phyloP scores from a whole-genome alignment of 2,888 invertebrate genomes.

The Noctua janthina region DNA sequence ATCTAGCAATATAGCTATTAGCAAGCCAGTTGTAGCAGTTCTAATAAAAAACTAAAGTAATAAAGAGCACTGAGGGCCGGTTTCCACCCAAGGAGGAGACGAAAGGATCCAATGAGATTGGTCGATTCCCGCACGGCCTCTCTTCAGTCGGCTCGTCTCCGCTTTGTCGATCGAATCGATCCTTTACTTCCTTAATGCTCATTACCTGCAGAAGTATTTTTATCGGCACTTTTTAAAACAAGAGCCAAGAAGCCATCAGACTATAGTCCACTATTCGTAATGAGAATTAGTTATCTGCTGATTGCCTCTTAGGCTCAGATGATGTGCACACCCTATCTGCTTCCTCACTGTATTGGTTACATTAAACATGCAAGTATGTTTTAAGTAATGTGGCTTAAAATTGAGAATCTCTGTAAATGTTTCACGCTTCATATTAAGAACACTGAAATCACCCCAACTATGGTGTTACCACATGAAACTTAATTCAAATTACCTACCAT shows the following conservation, averaged over 20 bases:
- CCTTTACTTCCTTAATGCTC: not conserved
- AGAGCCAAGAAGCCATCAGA: not conserved
- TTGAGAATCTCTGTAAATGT: not conserved
- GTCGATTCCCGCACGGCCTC: not conserved
- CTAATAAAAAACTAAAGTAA: not conserved
- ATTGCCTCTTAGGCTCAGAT: not conserved
- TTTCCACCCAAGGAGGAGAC: too few relatives aligned
- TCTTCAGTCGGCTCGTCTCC: not conserved
- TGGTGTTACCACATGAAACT: not conserved
- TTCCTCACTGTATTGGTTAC: constrained; percentile 2
- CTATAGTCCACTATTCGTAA: not conserved
- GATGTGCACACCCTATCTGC: not conserved
- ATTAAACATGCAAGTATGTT: not conserved
- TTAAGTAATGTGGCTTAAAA: not conserved
- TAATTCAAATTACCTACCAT: not conserved
- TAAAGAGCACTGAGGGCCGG: not conserved
- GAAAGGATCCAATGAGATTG: too few relatives aligned
- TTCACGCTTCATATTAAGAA: constrained; percentile 1
- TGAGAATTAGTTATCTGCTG: not conserved
- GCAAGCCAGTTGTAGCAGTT: not conserved
- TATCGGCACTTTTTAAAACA: not conserved
- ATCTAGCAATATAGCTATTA: not conserved
- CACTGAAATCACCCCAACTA: not conserved
- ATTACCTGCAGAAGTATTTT: not conserved
- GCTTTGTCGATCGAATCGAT: not conserved